Conservation (phyloP, 2,888 invertebrate species). For the Cybosia mesomella region DNA sequence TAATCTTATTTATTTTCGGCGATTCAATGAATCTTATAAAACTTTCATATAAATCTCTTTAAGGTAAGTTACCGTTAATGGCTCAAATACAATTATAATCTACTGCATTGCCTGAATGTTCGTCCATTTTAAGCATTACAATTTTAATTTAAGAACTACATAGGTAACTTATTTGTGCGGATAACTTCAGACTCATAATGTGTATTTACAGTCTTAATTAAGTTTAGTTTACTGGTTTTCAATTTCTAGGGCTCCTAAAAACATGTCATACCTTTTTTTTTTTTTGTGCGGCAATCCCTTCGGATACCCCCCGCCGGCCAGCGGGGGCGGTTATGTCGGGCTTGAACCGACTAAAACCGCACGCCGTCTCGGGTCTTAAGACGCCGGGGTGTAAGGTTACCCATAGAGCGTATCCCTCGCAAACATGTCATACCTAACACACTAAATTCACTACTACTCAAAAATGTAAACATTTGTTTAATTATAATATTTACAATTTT, state of each 20-base stretch:
- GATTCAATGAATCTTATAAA: background rate
- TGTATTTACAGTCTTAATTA: no score
- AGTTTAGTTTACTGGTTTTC: background rate
- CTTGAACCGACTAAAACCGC: no score
- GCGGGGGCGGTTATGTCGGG: no score
- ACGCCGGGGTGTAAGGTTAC: no score
- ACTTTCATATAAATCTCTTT: background rate
- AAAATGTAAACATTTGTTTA: no score
- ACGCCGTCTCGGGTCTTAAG: no score
- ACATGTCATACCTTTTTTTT: background rate
- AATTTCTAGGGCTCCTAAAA: background rate
- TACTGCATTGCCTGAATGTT: background rate
- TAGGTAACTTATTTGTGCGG: background rate
- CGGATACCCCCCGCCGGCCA: no score
- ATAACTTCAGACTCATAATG: background rate
- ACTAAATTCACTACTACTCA: no score
- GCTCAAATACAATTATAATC: background rate
- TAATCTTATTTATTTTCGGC: constrained; percentile 10
- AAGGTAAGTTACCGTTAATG: background rate
- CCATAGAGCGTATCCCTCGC: no score
- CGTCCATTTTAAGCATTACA: background rate
- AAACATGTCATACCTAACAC: no score
- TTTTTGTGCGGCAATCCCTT: no score
- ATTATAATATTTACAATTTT: no score
- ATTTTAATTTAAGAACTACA: background rate